Evolutionary conservation across 2,113 vertebrate species (phyloP).

Genomic region (Hemibates koningsi): DNA sequence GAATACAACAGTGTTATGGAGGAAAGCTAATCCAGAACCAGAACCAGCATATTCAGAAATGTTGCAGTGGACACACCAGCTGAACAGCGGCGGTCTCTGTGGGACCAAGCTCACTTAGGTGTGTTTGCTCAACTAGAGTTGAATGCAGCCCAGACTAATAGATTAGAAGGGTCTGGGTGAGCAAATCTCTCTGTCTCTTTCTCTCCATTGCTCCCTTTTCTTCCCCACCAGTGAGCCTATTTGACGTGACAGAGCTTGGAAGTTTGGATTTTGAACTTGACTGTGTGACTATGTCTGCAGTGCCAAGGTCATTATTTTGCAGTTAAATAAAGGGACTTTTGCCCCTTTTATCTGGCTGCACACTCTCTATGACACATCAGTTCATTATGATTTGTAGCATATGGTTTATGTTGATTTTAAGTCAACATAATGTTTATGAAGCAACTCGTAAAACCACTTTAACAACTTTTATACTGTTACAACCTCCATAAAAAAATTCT

Average conservation of each 20-base stretch:
- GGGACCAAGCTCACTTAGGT: background rate
- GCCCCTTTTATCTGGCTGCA: background rate
- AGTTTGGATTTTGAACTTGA: background rate
- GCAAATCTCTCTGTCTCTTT: background rate
- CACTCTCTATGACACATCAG: background rate
- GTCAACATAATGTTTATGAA: background rate
- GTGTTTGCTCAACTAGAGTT: conserved; percentile 10
- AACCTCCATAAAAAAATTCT: background rate
- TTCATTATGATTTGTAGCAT: background rate
- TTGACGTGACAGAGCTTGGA: conserved; percentile 3
- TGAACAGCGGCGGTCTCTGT: background rate
- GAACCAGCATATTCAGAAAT: background rate
- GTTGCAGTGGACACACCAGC: background rate
- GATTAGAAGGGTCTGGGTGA: conserved; percentile 11
- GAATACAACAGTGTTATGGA: background rate
- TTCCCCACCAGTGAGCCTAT: background rate
- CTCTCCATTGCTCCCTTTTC: background rate
- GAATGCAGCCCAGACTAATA: conserved; percentile 23
- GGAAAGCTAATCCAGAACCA: conserved; percentile 1
- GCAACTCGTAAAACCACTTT: background rate
- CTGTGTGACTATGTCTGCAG: background rate
- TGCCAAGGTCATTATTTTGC: background rate
- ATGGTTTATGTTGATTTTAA: background rate
- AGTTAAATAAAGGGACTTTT: background rate
- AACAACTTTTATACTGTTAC: background rate